phyloP scores from a whole-genome alignment of 2,113 vertebrate genomes.

The Smithornis capensis region DNA sequence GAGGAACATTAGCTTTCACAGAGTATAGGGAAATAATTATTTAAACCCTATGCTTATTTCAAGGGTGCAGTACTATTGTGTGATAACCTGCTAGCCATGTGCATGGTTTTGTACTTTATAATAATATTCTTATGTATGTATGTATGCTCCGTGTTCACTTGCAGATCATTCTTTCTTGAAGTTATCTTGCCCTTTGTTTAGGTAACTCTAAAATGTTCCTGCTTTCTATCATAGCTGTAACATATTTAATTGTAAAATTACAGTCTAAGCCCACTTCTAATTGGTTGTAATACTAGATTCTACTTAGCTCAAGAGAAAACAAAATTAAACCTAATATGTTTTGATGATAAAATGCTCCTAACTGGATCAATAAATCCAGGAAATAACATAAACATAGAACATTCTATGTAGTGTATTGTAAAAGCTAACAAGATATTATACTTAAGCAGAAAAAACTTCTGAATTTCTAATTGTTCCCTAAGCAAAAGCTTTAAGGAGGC shows the following conservation, averaged over 20 bases:
- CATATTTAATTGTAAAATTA: not conserved
- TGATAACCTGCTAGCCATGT: accelerated
- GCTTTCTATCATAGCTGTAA: not conserved
- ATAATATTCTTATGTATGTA: not conserved
- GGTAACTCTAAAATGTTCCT: not conserved
- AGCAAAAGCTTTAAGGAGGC: not conserved
- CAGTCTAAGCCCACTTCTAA: not conserved
- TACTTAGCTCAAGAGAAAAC: not conserved
- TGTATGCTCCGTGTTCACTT: not conserved
- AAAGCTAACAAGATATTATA: not conserved
- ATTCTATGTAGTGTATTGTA: not conserved
- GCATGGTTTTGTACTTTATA: not conserved
- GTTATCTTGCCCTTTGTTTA: not conserved
- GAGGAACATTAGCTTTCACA: not conserved
- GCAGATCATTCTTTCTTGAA: not conserved
- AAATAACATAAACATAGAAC: not conserved
- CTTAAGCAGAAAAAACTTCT: not conserved
- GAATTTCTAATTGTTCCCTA: not conserved
- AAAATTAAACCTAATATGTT: not conserved
- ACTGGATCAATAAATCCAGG: not conserved
- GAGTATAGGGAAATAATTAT: not conserved
- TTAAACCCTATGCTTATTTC: not conserved
- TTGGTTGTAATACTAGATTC: not conserved
- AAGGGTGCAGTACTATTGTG: not conserved
- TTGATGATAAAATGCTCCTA: not conserved